Evolutionary conservation across 2,888 invertebrate species (phyloP), one percentile per base, ranked within the genome.

Genomic region (Pilophorus perplexus): DNA sequence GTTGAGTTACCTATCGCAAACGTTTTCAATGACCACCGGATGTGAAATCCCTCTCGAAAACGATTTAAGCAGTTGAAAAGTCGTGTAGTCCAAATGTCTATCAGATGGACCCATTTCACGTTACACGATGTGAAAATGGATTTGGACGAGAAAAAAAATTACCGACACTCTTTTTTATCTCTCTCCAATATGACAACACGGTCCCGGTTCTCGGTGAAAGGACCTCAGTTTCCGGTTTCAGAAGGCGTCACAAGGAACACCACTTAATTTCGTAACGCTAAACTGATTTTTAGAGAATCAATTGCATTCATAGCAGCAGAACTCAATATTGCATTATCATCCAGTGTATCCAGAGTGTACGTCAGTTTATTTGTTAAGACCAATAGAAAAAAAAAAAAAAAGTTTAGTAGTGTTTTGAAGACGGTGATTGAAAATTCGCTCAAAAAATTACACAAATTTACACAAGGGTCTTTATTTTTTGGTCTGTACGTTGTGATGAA

Each of bases 91-190:
- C 46, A 46, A 20, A n/a, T 20, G 25, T 6, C 16, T 16, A 46
- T 46, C 46, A 46, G 46, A 46, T 46, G 46, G 25, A n/a, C 46
- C 22, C 23, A 25, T 46, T 46, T 25, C 46, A 23, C 23, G 12
- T 22, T n/a, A n/a, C n/a, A n/a, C n/a, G n/a, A n/a, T 46, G 22
- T 46, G 23, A 23, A 46, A 25, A 25, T 46, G 46, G 20, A 25
- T 25, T 25, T 14, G 23, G 46, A 46, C 46, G 23, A 22, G 22
- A 14, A 46, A 46, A 46, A 46, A 46, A 46, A 46, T 25, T 25
- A n/a, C 23, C 22, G 23, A 46, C 46, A n/a, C 46, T 22, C 23
- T 23, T 8, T 14, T 18, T 42, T 42, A 2, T 18, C 14, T n/a
- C n/a, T n/a, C n/a, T 46, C 6, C 14, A 25, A 46, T 46, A 23